Base-by-base conservation (phyloP, 1,140 invertebrate species). In the Heliothis virescens region DNA sequence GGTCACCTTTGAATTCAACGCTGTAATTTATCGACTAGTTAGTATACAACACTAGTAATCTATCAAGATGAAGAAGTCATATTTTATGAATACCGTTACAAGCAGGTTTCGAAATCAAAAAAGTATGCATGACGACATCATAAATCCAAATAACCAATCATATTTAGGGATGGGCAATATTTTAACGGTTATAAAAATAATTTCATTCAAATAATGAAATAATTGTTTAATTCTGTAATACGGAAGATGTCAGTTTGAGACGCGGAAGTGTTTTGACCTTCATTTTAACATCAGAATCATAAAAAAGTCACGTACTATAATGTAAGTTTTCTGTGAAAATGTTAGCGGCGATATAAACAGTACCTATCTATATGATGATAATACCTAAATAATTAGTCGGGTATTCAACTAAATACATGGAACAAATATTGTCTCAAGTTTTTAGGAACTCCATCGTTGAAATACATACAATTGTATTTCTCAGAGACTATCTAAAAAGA, bases 261-360 rank as follows among this genome's bases (percentile, higher is more conserved):
- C 62, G 53, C 79, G 79, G 79, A 80, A 80, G 73, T 47, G 18
- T 12, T 16, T 13, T 34, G 73, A 76, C 79, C 79, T 80, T 80
- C 73, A 16, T 62, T 69, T 50, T 71, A 29, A 80, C 63, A 76
- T 73, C 73, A 71, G 41, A 55, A 65, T 59, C 72, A 62, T 81
- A 74, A 72, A 82, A 26, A 83, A 81, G 67, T 79, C 79, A 83
- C 77, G 79, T 81, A 79, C 65, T 41, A 9, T 57, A 72, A 79
- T 59, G 59, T 10, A 26, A 12, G 55, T 62, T 13, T 48, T 41
- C 48, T 75, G 13, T 34, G 29, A 69, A 59, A 80, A 76, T 9
- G 59, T 48, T 65, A 13, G 16, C 55, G 16, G 7, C 41, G 50
- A 47, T 7, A 13, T 29, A 5, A 34, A 55, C 21, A 21, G 26